phyloP scores from a whole-genome alignment of 2,113 vertebrate genomes.

The Solea solea region DNA sequence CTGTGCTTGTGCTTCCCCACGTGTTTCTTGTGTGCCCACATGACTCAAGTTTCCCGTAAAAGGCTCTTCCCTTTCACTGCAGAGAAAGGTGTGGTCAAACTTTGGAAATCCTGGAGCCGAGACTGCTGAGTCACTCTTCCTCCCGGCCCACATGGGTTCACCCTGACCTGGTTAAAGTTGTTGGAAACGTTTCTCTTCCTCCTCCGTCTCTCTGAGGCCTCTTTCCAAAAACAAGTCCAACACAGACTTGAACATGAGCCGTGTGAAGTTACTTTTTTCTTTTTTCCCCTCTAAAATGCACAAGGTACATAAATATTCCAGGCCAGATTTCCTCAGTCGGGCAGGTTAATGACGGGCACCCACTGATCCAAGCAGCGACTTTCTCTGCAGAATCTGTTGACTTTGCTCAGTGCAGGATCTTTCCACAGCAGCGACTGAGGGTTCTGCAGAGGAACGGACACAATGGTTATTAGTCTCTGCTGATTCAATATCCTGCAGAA shows the following conservation, averaged over 20 bases:
- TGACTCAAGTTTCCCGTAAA: slow-evolving; percentile 73
- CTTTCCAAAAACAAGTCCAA: slow-evolving; percentile 71
- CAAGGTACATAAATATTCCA: slow-evolving; percentile 38
- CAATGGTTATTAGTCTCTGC: slow-evolving; percentile 10
- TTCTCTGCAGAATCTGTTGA: slow-evolving; percentile 94
- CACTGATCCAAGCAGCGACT: slow-evolving; percentile 95
- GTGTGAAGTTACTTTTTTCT: slow-evolving; percentile 73
- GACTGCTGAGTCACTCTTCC: slow-evolving; percentile 78
- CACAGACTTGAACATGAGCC: slow-evolving; percentile 81
- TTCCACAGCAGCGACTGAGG: slow-evolving; percentile 89
- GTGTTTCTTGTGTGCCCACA: slow-evolving; percentile 54
- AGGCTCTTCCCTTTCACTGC: slow-evolving; percentile 48
- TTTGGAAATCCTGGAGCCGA: slow-evolving; percentile 65
- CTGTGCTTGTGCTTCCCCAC: slow-evolving; percentile 36
- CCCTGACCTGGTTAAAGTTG: slow-evolving; percentile 55
- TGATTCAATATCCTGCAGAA: slow-evolving; percentile 19
- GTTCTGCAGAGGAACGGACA: slow-evolving; percentile 79
- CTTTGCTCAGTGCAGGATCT: slow-evolving; percentile 91
- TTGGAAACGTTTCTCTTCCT: slow-evolving; percentile 36
- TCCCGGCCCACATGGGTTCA: slow-evolving; percentile 52
- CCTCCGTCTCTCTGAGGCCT: slow-evolving; percentile 22
- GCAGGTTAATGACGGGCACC: slow-evolving; percentile 94
- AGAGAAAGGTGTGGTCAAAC: slow-evolving; percentile 59
- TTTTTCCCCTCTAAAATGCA: slow-evolving; percentile 44
- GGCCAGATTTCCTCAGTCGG: slow-evolving; percentile 86